Evolutionary conservation across 2,888 invertebrate genomes (phyloP).

Genomic region (Oligia strigilis): DNA sequence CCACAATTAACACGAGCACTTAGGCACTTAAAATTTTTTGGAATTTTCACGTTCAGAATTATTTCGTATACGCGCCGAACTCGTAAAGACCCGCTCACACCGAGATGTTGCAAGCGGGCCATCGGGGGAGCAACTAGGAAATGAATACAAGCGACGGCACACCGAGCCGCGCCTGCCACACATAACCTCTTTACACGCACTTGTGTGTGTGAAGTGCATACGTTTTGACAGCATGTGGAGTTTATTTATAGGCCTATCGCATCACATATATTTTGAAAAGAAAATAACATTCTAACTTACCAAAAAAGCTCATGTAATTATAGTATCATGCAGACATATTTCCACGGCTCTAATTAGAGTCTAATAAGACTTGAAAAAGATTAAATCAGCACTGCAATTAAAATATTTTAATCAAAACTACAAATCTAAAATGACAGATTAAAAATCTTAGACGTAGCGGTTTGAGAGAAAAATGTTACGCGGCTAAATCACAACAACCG

Average conservation of each 20-base stretch:
- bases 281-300: conserved; percentile 21
- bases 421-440: conserved; percentile 69
- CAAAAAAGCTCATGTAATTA: conserved; percentile 30
- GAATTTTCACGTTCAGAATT: conserved; percentile 59
- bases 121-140: conserved; percentile 89
- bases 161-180: conserved; percentile 77
- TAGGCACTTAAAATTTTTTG: conserved; percentile 57
- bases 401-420: conserved; percentile 57
- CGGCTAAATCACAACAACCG: conserved; percentile 88
- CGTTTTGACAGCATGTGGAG: conserved; percentile 83
- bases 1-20: conserved; percentile 65
- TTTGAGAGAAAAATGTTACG: conserved; percentile 87
- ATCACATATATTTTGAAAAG: conserved; percentile 48
- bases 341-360: conserved; percentile 47
- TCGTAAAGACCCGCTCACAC: conserved; percentile 88
- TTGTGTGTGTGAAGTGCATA: conserved; percentile 80
- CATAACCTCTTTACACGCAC: conserved; percentile 68
- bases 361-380: conserved; percentile 56
- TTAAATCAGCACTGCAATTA: conserved; percentile 56
- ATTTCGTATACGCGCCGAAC: conserved; percentile 85
- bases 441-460: conserved; percentile 80
- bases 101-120: conserved; percentile 88
- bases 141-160: conserved; percentile 83
- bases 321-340: conserved; percentile 12
- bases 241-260: conserved; percentile 83